Percentiles rank a stretch among this genome's conserved stretches.
Evolutionary conservation across 1,140 invertebrate genomes (phyloP).

Genomic region (Akabosia matsudoensis): DNA sequence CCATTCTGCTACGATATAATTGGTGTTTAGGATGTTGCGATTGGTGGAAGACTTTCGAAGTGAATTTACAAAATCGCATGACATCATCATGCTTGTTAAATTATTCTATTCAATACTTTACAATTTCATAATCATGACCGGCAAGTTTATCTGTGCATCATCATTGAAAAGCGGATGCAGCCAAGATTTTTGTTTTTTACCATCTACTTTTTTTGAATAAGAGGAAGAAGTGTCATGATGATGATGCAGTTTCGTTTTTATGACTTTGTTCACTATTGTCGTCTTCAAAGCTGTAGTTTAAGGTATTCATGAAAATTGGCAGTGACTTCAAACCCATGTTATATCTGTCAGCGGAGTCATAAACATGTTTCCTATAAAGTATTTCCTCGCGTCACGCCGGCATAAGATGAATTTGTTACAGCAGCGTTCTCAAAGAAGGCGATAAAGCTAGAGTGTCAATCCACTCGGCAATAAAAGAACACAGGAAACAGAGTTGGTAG

Average conservation of each 20-base stretch:
- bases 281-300: not conserved
- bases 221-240: not conserved
- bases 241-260: constrained; percentile 7
- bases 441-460: too few relatives aligned
- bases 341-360: not conserved
- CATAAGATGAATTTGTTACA: too few relatives aligned
- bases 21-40: too few relatives aligned
- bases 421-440: too few relatives aligned
- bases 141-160: too few relatives aligned
- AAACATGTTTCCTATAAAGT: not conserved
- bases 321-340: constrained; percentile 7
- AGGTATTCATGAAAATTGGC: not conserved
- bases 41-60: too few relatives aligned
- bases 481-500: not conserved
- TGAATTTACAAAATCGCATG: too few relatives aligned
- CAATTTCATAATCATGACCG: too few relatives aligned
- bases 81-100: too few relatives aligned
- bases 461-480: not conserved
- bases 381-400: not conserved
- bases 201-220: not conserved
- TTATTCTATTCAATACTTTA: too few relatives aligned
- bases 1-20: too few relatives aligned
- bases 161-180: not conserved
- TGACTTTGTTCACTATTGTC: not conserved
- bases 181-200: not conserved